phyloP scores from a whole-genome alignment of 2,888 invertebrate species.

The Deilephila porcellus region DNA sequence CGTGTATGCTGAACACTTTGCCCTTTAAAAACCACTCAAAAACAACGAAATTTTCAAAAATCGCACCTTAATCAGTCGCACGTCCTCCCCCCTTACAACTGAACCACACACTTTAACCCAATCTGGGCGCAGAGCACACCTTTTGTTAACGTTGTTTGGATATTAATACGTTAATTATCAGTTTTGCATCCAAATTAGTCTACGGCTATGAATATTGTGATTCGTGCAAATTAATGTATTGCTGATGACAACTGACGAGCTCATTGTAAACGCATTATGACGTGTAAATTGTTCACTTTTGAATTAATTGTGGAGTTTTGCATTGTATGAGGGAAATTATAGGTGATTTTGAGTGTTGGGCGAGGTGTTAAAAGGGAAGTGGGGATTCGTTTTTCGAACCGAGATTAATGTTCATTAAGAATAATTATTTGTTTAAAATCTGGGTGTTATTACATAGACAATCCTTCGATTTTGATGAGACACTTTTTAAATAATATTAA shows the following conservation, averaged over 20 bases:
- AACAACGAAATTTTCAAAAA: background rate
- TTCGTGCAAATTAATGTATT: conserved; percentile 60
- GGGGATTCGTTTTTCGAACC: too few species aligned
- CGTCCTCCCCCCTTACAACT: conserved; percentile 48
- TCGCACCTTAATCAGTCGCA: conserved; percentile 44
- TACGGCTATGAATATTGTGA: conserved; percentile 78
- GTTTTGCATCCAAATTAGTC: conserved; percentile 77
- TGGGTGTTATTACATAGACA: too few species aligned
- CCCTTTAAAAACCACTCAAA: background rate
- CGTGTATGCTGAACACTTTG: too few species aligned
- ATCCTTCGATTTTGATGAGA: too few species aligned
- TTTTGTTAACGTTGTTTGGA: conserved; percentile 80
- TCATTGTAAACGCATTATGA: conserved; percentile 42
- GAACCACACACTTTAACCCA: conserved; percentile 52
- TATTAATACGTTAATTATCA: conserved; percentile 82
- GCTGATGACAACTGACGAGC: conserved; percentile 58
- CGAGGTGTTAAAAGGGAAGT: too few species aligned
- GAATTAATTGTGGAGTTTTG: conserved; percentile 2
- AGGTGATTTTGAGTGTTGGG: too few species aligned
- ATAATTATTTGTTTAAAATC: too few species aligned
- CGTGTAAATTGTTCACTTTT: conserved; percentile 21
- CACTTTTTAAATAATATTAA: too few species aligned
- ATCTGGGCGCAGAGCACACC: conserved; percentile 59
- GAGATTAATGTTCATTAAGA: too few species aligned
- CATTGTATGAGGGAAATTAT: background rate